Evolutionary conservation across 2,888 invertebrate genomes (phyloP), one percentile per base, ranked within the genome.

Genomic region (Acrobasis consociella): DNA sequence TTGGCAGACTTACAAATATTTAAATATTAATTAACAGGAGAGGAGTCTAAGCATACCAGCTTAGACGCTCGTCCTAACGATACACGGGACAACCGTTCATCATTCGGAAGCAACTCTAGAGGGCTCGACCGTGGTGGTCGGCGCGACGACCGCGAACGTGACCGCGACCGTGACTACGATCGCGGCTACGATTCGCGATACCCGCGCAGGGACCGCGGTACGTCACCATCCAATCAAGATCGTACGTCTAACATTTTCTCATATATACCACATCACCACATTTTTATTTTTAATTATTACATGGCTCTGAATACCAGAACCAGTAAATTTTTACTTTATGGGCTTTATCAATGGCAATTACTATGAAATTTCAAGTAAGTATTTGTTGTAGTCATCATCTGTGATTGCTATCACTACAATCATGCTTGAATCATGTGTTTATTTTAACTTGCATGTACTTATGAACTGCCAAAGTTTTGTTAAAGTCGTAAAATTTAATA

Each of bases 131-230:
- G 93, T 80, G 88, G 93, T 76, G 91, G 93, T 80, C 88, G 93
- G 75, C 91, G 93, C 78, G 93, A 93, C 82, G 93, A 93, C 75
- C 90, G 93, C 84, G 93, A 87, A 75, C 89, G 86, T 81, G 92
- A 91, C 81, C 93, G 93, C 80, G 93, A 93, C 74, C 89, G 93
- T 78, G 94, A 94, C 71, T 87, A 93, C 82, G 94, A 95, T 83
- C 89, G 94, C 82, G 86, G 88, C 77, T 87, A 93, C 82, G 92
- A 93, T 71, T 90, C 91, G 94, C 94, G 84, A 88, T 92, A 76
- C 84, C 89, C 83, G 87, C 89, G 86, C 88, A 89, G 89, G 77
- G 90, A 91, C 81, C 89, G 92, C 83, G 87, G 92, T 85, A 80
- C 81, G 78, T 78, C 49, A 15, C 46, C 50, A 22, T 42, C 39